Base-by-base conservation (phyloP, 2,113 vertebrate species). In the Madoqua kirkii region DNA sequence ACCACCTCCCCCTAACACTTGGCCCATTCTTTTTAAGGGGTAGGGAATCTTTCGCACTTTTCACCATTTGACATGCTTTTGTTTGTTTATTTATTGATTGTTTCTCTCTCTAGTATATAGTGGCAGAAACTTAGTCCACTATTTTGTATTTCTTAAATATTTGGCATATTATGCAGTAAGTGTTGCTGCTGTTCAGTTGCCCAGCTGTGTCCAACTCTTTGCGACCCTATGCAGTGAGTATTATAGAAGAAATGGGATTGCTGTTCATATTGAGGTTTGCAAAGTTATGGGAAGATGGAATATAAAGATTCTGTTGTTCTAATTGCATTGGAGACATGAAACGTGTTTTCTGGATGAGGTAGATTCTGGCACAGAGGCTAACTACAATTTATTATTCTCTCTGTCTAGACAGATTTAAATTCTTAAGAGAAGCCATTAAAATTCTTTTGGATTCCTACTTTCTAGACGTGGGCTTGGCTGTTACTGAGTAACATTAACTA, bases 291-390 rank as follows among this genome's bases (percentile, higher is more conserved):
- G 76, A 96, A 91, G 55, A 40, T 95, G 45, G 21, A 97, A 31
- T 62, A 50, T 84, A 78, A 94, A 94, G 62, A 95, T 90, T 96
- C 50, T 97, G 23, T 86, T 97, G 40, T 93, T 92, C 17, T 95
- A 27, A 74, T 85, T 91, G 45, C 21, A 54, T 8, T 78, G 15
- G 21, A 31, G 21, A 92, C 60, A 33, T 85, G 62, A n/a, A 92
- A 83, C 40, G 23, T 94, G 33, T 87, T 98, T 96, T 94, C 48
- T 89, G 60, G 19, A 16, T 97, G 54, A 95, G 50, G 59, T 55
- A 87, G 36, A 81, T 59, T 55, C 11, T 78, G 45, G 50, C 67
- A 89, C 96, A 87, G 43, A 96, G 67, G 21, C 48, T 76, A 93
- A 78, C n/a, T 97, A 19, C n/a, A 93, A 50, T 78, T 29, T 15